Conservation (phyloP, 2,797 vertebrate species). For the Setipinna tenuifilis region DNA sequence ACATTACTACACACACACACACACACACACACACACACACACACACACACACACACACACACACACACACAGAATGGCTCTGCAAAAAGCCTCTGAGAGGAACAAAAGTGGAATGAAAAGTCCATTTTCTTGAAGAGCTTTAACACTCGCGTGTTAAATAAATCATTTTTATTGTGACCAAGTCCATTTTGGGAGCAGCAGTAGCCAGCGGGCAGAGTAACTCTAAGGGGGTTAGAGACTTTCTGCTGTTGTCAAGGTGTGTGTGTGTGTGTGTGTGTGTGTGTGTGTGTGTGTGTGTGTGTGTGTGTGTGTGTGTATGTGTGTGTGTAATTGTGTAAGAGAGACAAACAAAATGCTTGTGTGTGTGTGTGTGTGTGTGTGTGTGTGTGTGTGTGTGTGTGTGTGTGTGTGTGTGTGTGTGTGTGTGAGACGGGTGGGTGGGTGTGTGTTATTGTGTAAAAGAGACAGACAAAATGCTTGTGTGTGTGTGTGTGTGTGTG, state of each 20-base stretch:
- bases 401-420: background rate
- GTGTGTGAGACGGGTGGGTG: too few species aligned
- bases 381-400: background rate
- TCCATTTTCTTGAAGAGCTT: slow-evolving; percentile 16
- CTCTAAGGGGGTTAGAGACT: background rate
- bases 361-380: slow-evolving; percentile 3
- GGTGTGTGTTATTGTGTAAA: background rate
- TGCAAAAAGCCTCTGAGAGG: background rate
- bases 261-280: too few species aligned
- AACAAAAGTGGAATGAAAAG: background rate
- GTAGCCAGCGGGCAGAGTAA: background rate
- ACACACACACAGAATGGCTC: background rate
- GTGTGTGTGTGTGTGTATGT: too few species aligned
- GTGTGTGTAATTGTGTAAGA: too few species aligned
- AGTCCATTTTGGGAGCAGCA: background rate
- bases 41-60: background rate
- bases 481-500: too few species aligned
- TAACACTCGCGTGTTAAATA: slow-evolving; percentile 3
- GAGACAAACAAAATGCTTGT: background rate
- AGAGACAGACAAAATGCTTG: too few species aligned
- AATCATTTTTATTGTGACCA: background rate
- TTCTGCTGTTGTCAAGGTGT: too few species aligned
- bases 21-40: slow-evolving; percentile 20
- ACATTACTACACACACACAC: background rate
- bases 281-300: too few species aligned